Evolutionary conservation across 2,797 vertebrate genomes (phyloP).

Genomic region (Characodon lateralis): DNA sequence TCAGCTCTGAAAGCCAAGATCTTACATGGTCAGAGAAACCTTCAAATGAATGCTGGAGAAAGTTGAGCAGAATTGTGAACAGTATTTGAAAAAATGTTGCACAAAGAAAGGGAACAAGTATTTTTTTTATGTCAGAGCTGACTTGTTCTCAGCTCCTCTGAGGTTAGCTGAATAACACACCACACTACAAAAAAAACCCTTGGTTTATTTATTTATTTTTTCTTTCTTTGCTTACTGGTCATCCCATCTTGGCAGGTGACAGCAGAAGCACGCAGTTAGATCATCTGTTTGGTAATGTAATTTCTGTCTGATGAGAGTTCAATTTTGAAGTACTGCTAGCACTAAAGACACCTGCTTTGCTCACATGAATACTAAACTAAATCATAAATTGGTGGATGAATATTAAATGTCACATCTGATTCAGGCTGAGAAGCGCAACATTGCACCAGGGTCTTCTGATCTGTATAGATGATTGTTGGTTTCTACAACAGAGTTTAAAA

Average conservation of each 20-base stretch:
- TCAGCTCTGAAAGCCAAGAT: slow-evolving; percentile 56
- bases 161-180: slow-evolving; percentile 16
- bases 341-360: slow-evolving; percentile 27
- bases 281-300: slow-evolving; percentile 42
- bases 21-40: slow-evolving; percentile 50
- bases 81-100: slow-evolving; percentile 16
- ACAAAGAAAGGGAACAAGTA: slow-evolving; percentile 2
- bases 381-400: slow-evolving; percentile 45
- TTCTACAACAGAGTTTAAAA: slow-evolving; percentile 33
- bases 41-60: slow-evolving; percentile 61
- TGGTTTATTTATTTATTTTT: neutral
- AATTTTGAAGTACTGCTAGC: slow-evolving; percentile 42
- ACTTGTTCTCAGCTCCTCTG: slow-evolving; percentile 13
- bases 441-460: slow-evolving; percentile 26
- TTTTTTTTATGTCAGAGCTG: slow-evolving; percentile 3
- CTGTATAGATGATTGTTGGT: slow-evolving; percentile 9
- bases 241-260: slow-evolving; percentile 27
- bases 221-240: slow-evolving; percentile 21
- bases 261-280: slow-evolving; percentile 27
- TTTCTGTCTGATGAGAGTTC: slow-evolving; percentile 40
- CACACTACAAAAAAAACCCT: slow-evolving; percentile 10
- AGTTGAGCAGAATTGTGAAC: slow-evolving; percentile 52
- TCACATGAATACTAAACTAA: slow-evolving; percentile 45
- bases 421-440: slow-evolving; percentile 28
- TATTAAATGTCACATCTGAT: slow-evolving; percentile 65